Evolutionary conservation across 2,797 vertebrate genomes (phyloP), one percentile per base, ranked within the genome.

Genomic region (Onychomys leucogaster): DNA sequence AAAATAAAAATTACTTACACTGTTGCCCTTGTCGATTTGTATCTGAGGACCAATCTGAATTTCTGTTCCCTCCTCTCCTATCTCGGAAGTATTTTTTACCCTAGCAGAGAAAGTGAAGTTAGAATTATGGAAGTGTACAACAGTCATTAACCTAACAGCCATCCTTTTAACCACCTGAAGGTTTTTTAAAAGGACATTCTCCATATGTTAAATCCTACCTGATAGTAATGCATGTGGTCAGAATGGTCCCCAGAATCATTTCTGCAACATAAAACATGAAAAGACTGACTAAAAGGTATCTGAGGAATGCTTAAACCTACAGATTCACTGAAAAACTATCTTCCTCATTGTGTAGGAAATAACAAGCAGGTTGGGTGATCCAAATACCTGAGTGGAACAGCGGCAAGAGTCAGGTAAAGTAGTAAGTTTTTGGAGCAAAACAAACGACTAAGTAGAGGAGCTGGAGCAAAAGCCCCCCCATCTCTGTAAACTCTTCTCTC

Each of bases 1-100:
- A 37, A 7, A 19, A 73, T 25, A 80, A 92, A 94, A n/a, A 32
- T 67, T 43, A 97, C 98, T 98, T 95, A 98, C 98, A 97, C 87
- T 98, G 98, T 34, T 98, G 98, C 84, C 96, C 97, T 94, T 97
- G 98, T 90, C 97, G 95, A 93, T 93, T 95, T 94, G 96, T 69
- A 82, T 98, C 97, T 57, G 98, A 97, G 86, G 98, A 96, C 98
- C 98, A 98, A 84, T 98, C 98, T 98, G 97, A 98, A 98, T 97
- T 98, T 97, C 98, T 98, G 98, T 46, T 96, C 96, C 97, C 80
- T 25, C 98, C 98, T 82, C 98, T 98, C 94, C 99, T 98, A 98
- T 99, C 98, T 94, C 98, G 98, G 96, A 98, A 98, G 95, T 98
- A 98, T 73, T 98, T 98, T 98, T 98, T 98, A 96, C 98, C 98